phyloP scores from a whole-genome alignment of 2,113 vertebrate species.

The Dipodomys ordii region DNA sequence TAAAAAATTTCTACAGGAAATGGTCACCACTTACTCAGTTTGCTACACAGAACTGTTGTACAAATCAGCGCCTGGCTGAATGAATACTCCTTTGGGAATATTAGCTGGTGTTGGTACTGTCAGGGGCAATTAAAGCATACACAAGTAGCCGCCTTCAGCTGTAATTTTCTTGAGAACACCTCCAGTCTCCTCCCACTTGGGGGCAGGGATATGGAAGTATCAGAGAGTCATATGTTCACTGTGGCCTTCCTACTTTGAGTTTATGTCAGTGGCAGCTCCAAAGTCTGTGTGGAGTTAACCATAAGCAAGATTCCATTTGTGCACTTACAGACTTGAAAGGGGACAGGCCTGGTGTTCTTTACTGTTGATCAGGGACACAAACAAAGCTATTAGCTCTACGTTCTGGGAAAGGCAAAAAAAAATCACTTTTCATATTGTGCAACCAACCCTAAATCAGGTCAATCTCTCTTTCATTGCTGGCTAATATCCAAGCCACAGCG shows the following conservation, averaged over 20 bases:
- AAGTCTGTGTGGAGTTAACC: conserved; percentile 45
- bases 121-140: not conserved
- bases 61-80: not conserved
- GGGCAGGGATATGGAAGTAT: not conserved
- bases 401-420: conserved; percentile 64
- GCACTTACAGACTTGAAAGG: conserved; percentile 47
- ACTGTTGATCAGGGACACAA: conserved; percentile 74
- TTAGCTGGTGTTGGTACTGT: not conserved
- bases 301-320: not conserved
- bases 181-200: not conserved
- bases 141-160: not conserved
- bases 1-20: not conserved
- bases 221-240: not conserved
- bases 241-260: not conserved
- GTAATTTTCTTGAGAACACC: conserved; percentile 1
- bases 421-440: conserved; percentile 81
- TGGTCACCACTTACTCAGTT: not conserved
- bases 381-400: conserved; percentile 79
- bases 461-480: conserved; percentile 80
- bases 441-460: conserved; percentile 80
- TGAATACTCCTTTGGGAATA: not conserved
- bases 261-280: not conserved
- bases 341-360: conserved; percentile 47
- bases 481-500: conserved; percentile 75
- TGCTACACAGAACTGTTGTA: not conserved